These are phyloP conservation scores for Tretioscincus oriximinensis DNA, from an alignment of 2,113 vertebrate genomes.

Conservation along the genomic window DNA sequence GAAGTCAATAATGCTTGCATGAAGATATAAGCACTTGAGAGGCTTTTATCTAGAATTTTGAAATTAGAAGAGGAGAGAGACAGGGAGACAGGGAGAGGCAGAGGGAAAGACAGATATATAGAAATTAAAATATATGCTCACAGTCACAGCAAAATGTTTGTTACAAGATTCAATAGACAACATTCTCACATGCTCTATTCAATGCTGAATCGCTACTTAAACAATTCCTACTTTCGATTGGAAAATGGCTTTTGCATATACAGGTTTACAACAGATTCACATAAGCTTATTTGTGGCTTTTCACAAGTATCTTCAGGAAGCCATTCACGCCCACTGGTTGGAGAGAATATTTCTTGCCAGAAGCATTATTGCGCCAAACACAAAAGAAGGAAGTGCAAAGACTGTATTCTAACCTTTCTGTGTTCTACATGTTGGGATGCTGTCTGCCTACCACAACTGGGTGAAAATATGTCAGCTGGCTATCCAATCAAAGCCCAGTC, in stretches of 20 bases:
- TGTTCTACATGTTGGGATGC: too few relatives aligned
- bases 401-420: too few relatives aligned
- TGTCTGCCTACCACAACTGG: too few relatives aligned
- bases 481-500: too few relatives aligned
- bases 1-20: constrained; percentile 69
- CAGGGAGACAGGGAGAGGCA: not conserved
- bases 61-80: constrained; percentile 20
- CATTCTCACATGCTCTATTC: not conserved
- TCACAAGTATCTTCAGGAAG: not conserved
- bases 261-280: too few relatives aligned
- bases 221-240: not conserved
- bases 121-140: not conserved
- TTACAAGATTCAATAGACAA: not conserved
- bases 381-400: too few relatives aligned
- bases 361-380: too few relatives aligned
- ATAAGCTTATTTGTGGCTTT: not conserved
- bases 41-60: constrained; percentile 54
- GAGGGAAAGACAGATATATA: not conserved
- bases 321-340: too few relatives aligned
- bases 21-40: constrained; percentile 46
- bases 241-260: too few relatives aligned
- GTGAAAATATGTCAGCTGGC: too few relatives aligned
- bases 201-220: not conserved
- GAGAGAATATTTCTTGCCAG: too few relatives aligned
- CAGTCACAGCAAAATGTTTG: not conserved